Evolutionary conservation across 1,140 invertebrate genomes (phyloP).

Genomic region (Polypedilum pembai): DNA sequence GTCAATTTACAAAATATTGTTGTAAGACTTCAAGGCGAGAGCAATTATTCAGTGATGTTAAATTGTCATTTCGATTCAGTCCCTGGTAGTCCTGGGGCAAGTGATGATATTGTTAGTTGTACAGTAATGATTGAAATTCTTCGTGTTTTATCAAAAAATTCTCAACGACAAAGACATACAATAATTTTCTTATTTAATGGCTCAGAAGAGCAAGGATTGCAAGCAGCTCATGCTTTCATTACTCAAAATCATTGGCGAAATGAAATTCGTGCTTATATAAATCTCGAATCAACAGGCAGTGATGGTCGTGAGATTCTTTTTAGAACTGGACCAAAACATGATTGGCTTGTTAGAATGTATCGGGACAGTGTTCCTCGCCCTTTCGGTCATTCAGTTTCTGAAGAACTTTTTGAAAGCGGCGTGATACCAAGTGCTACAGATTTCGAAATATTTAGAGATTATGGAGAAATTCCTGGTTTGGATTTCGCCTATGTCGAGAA

Average conservation of each 20-base stretch:
- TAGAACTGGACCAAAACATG: slow-evolving; percentile 85
- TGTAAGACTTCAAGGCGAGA: slow-evolving; percentile 57
- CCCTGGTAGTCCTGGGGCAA: slow-evolving; percentile 75
- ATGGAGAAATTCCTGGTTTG: slow-evolving; percentile 70
- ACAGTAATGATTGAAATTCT: slow-evolving; percentile 85
- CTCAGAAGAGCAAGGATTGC: slow-evolving; percentile 86
- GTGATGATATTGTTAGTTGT: slow-evolving; percentile 87
- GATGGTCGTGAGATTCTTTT: slow-evolving; percentile 90
- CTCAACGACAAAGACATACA: slow-evolving; percentile 56
- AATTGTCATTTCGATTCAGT: slow-evolving; percentile 94
- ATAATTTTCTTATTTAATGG: slow-evolving; percentile 85
- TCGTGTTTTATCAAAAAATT: slow-evolving; percentile 60
- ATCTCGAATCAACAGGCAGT: slow-evolving; percentile 88
- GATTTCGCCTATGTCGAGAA: slow-evolving; percentile 68
- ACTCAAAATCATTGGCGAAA: slow-evolving; percentile 86
- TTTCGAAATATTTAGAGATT: slow-evolving; percentile 89
- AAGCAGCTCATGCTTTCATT: slow-evolving; percentile 90
- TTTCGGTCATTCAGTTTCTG: slow-evolving; percentile 79
- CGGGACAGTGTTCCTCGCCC: slow-evolving; percentile 77
- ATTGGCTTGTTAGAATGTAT: slow-evolving; percentile 86
- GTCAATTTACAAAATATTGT: slow-evolving; percentile 70
- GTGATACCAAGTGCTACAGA: slow-evolving; percentile 92
- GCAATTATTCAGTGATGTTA: slow-evolving; percentile 66
- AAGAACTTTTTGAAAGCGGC: slow-evolving; percentile 91
- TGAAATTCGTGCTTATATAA: slow-evolving; percentile 76